Base-by-base conservation (phyloP, 92 coral and sea anemone species). In the Palythoa grandis region DNA sequence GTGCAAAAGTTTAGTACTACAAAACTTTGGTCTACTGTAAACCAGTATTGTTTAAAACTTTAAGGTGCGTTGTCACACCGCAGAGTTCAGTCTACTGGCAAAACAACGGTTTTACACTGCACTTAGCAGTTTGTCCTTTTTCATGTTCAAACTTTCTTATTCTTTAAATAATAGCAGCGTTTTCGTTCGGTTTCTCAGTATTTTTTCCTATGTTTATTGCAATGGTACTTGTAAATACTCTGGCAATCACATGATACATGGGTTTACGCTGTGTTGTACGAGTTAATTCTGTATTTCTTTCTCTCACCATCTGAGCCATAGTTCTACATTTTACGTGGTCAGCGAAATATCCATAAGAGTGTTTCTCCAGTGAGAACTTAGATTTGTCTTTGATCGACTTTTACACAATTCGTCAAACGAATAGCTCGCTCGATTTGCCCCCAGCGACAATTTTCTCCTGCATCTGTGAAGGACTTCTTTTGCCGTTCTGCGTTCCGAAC, bases 381-480 rank as follows among this genome's bases (percentile, higher is more conserved):
- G 7, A 63, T 80, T 80, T 12, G 74, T 65, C 22, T 43, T 80
- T 24, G 74, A 38, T 65, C 74, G 74, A 65, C 43, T 48, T 66
- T 74, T 80, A 60, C 74, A 80, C 6, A 80, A 65, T 14, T 65
- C 85, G 20, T 80, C 85, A 13, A 80, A 25, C 4, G 83, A 77
- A 29, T 88, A 79, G 56, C 73, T 78, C 6, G 76, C 65, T 20
- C 80, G 29, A 48, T 53, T 85, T 43, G 86, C 63, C 12, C 92
- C 65, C 2, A 86, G 67, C 23, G 97, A 92, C 14, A 93, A 71
- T 40, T 92, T 90, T 58, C 93, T 77, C 19, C 90, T 88, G 73
- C 95, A 93, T 66, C 88, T 88, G 48, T 89, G 92, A 70, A 93
- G 66, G 63, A 88, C 91, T 29, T 89, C 92, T 39, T 74, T 89